phyloP scores from a whole-genome alignment of 2,888 invertebrate genomes.

The Criorhina ranunculi region DNA sequence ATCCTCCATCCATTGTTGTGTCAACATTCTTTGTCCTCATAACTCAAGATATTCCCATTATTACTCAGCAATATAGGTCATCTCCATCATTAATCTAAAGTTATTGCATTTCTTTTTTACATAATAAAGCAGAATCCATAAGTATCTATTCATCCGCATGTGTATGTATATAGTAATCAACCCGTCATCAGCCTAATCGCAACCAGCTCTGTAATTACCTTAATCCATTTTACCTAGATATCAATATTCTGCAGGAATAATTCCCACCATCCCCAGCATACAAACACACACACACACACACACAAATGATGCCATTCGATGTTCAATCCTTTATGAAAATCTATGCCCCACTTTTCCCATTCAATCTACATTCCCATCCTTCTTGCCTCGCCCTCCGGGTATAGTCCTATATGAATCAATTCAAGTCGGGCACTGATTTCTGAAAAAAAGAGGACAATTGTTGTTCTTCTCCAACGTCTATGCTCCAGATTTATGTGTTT shows the following conservation, averaged over 20 bases:
- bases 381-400: slow-evolving; percentile 1
- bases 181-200: slow-evolving; percentile 32
- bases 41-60: neutral
- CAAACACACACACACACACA: slow-evolving; percentile 7
- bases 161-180: neutral
- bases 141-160: neutral
- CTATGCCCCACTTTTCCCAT: slow-evolving; percentile 64
- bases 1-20: neutral
- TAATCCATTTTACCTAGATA: slow-evolving; percentile 40
- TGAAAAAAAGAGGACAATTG: slow-evolving; percentile 9
- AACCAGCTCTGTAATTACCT: slow-evolving; percentile 57
- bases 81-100: slow-evolving; percentile 15
- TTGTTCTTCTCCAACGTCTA: slow-evolving; percentile 50
- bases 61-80: slow-evolving; percentile 11
- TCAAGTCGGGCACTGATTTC: slow-evolving; percentile 58
- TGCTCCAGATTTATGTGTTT: slow-evolving; percentile 62
- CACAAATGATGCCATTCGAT: slow-evolving; percentile 49
- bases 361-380: slow-evolving; percentile 44
- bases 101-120: slow-evolving; percentile 16
- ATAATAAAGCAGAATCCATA: neutral
- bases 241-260: slow-evolving; percentile 33
- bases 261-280: slow-evolving; percentile 1
- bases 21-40: neutral
- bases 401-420: slow-evolving; percentile 31
- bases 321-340: slow-evolving; percentile 49